phyloP scores from a whole-genome alignment of 1,140 invertebrate genomes.

The Macrosteles quadrilineatus region DNA sequence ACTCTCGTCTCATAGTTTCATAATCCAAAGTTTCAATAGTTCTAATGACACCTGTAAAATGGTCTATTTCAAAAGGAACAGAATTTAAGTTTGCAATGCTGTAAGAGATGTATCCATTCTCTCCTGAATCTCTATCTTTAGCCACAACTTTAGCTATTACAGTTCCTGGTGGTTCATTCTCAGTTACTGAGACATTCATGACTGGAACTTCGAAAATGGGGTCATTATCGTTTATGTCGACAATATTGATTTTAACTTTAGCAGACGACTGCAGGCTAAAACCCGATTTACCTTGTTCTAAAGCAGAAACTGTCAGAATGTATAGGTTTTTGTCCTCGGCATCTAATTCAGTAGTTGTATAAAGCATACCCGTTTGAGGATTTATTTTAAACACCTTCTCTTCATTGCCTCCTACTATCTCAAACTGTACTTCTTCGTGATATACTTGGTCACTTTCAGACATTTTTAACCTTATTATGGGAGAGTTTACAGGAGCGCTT shows the following conservation, averaged over 20 bases:
- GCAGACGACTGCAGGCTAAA: slow-evolving; percentile 81
- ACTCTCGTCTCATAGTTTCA: slow-evolving; percentile 83
- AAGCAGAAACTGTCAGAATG: slow-evolving; percentile 85
- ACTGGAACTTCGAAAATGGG: slow-evolving; percentile 75
- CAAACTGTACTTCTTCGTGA: slow-evolving; percentile 79
- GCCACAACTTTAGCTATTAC: slow-evolving; percentile 80
- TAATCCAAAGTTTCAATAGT: slow-evolving; percentile 84
- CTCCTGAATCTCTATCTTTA: slow-evolving; percentile 83
- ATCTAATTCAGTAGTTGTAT: slow-evolving; percentile 80
- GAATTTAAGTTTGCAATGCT: slow-evolving; percentile 85
- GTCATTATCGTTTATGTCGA: slow-evolving; percentile 91
- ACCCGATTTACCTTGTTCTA: slow-evolving; percentile 82
- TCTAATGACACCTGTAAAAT: slow-evolving; percentile 86
- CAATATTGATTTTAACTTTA: slow-evolving; percentile 80
- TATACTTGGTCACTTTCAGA: slow-evolving; percentile 77
- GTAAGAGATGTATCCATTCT: slow-evolving; percentile 94
- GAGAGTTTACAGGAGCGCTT: slow-evolving; percentile 84
- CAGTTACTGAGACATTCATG: slow-evolving; percentile 67
- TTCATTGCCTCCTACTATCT: slow-evolving; percentile 90
- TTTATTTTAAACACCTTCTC: slow-evolving; percentile 84
- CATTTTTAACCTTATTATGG: slow-evolving; percentile 81
- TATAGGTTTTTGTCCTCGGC: slow-evolving; percentile 86
- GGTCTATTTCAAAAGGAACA: slow-evolving; percentile 94
- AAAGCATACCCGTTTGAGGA: slow-evolving; percentile 84
- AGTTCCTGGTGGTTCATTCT: slow-evolving; percentile 84